A percentile compares a stretch with the other conserved stretches of the same genome.
These are phyloP conservation scores for Squalus acanthias DNA, from an alignment of 2,797 vertebrate genomes.

Conservation along the genomic window DNA sequence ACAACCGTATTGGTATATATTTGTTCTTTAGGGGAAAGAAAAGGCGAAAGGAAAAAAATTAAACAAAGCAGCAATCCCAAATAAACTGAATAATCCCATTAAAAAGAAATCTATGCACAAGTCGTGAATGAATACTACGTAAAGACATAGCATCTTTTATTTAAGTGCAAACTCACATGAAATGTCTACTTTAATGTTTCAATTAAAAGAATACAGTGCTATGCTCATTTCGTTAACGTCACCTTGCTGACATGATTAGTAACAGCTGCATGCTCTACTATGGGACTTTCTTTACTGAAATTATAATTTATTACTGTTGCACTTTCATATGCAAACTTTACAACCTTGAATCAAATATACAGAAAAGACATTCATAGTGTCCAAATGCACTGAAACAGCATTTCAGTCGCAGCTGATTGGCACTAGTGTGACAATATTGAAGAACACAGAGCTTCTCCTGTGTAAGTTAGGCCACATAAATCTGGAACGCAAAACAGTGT, in stretches of 20 bases:
- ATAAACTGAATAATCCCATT: background rate
- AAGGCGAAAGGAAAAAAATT: background rate
- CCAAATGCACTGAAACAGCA: conserved; percentile 33
- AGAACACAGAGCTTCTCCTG: background rate
- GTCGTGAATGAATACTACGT: background rate
- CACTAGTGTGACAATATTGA: conserved; percentile 17
- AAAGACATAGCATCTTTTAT: conserved; percentile 9
- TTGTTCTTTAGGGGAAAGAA: background rate
- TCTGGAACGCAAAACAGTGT: conserved; percentile 23
- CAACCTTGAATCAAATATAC: conserved; percentile 22
- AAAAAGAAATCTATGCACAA: background rate
- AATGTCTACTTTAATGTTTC: conserved; percentile 34
- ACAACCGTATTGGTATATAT: background rate
- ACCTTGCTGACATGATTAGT: conserved; percentile 28
- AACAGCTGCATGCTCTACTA: conserved; percentile 32
- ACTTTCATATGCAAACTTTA: background rate
- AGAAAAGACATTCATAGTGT: conserved; percentile 37
- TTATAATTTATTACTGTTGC: conserved; percentile 18
- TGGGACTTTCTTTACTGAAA: conserved; percentile 20
- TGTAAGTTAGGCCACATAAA: conserved; percentile 18
- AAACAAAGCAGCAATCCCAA: background rate
- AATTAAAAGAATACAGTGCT: conserved; percentile 37
- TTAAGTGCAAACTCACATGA: conserved; percentile 33
- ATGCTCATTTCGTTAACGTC: conserved; percentile 36
- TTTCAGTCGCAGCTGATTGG: conserved; percentile 35